These are phyloP conservation scores for Brenthis ino DNA, from an alignment of 2,888 invertebrate genomes.

Conservation along the genomic window DNA sequence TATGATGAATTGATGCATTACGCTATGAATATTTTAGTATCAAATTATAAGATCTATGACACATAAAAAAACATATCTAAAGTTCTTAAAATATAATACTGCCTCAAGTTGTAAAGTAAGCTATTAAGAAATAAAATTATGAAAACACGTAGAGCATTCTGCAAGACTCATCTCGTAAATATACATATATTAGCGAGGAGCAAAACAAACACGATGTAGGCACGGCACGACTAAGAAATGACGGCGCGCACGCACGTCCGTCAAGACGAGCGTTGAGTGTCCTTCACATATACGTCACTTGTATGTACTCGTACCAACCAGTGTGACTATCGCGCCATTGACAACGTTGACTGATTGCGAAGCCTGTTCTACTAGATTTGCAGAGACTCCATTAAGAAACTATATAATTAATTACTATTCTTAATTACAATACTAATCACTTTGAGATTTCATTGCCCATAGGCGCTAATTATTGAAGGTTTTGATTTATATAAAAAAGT, in stretches of 20 bases:
- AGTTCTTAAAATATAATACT: neutral
- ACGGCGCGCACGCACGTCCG: slow-evolving; percentile 35
- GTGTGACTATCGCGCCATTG: slow-evolving; percentile 23
- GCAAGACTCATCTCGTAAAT: slow-evolving; percentile 23
- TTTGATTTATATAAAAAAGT: slow-evolving; percentile 3
- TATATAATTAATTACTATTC: slow-evolving; percentile 13
- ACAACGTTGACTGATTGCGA: slow-evolving; percentile 29
- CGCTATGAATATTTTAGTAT: slow-evolving; percentile 3
- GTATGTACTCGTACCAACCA: slow-evolving; percentile 10
- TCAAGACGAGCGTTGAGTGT: slow-evolving; percentile 30
- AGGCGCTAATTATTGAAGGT: slow-evolving; percentile 6
- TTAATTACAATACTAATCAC: slow-evolving; percentile 15
- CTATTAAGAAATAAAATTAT: slow-evolving; percentile 7
- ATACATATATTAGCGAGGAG: slow-evolving; percentile 20
- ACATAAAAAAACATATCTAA: neutral
- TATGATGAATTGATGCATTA: slow-evolving; percentile 12
- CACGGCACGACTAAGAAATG: slow-evolving; percentile 36
- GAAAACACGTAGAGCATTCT: slow-evolving; percentile 5
- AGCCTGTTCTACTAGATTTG: slow-evolving; percentile 17
- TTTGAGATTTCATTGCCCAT: slow-evolving; percentile 9
- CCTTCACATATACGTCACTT: slow-evolving; percentile 32
- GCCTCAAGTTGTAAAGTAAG: neutral
- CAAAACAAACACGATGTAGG: slow-evolving; percentile 29
- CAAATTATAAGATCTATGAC: too few relatives aligned
- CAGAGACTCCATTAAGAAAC: slow-evolving; percentile 1